These are phyloP conservation scores for Epirrhoe alternata DNA, from an alignment of 2,888 invertebrate genomes.

Conservation along the genomic window DNA sequence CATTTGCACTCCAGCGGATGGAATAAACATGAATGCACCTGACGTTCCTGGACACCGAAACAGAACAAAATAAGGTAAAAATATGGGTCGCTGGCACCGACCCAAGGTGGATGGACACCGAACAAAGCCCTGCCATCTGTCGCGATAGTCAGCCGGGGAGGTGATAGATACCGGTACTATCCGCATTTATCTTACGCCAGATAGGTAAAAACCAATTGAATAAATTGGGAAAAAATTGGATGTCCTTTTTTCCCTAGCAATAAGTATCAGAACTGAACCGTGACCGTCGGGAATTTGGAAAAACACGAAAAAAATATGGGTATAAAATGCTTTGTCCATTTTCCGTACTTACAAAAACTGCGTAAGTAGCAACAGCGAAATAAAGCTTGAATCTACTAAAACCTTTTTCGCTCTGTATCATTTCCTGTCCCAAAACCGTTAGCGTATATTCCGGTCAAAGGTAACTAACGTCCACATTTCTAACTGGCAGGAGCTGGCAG, in stretches of 20 bases:
- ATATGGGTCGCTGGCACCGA: constrained; percentile 32
- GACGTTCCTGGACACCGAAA: constrained; percentile 22
- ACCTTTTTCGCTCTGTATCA: constrained; percentile 27
- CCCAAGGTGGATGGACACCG: constrained; percentile 34
- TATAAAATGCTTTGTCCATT: neutral
- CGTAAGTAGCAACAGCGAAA: neutral
- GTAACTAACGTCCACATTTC: constrained; percentile 32
- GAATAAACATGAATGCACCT: constrained; percentile 22
- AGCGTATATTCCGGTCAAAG: constrained; percentile 28
- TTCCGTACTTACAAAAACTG: neutral
- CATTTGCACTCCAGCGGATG: constrained; percentile 18
- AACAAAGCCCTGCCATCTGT: constrained; percentile 29
- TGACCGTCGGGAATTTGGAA: neutral
- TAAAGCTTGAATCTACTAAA: constrained; percentile 21
- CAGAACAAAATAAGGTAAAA: constrained; percentile 28
- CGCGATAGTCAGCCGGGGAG: constrained; percentile 4
- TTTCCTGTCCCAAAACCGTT: constrained; percentile 26
- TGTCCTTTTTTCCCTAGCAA: constrained; percentile 1
- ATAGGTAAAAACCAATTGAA: neutral
- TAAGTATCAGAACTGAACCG: constrained; percentile 3
- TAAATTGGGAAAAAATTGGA: neutral
- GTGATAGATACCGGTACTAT: constrained; percentile 15
- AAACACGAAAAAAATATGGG: neutral
- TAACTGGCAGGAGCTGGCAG: constrained; percentile 44
- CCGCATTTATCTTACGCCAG: constrained; percentile 1